Base-by-base conservation (phyloP, 2,888 invertebrate genomes). In the Cactoblastis cactorum region DNA sequence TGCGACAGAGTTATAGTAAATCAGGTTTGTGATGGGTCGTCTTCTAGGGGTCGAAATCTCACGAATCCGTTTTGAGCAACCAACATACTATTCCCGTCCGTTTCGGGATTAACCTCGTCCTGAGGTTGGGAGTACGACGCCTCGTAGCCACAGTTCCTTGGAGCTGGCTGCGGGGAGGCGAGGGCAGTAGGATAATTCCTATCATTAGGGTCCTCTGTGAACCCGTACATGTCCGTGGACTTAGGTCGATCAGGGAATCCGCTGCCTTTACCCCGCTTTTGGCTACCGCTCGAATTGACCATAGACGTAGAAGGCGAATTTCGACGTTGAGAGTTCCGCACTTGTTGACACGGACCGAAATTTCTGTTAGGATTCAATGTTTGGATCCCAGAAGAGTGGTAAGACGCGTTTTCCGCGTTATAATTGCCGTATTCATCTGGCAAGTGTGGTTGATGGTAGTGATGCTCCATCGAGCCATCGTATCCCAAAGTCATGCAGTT, bases 41-140 rank as follows among this genome's bases (percentile, higher is more conserved):
- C 90, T 64, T 92, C 94, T 62, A 95, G 86, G 12, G 94, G 93
- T 56, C 96, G 91, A 83, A 97, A 96, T 61, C 97, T 90, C 11
- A 97, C 94, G 79, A 97, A 96, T 3, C 97, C 96, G 71, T 96
- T 95, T 72, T 97, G 97, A 55, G 96, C 95, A n/a, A 96, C 96
- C 57, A 97, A 85, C 95, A 97, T 96, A 61, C 96, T 93, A 52
- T 91, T 90, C 45, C 92, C 90, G 58, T 91, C 90, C 67, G 87
- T 73, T 68, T 92, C 89, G 0, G 80, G 74, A 65, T 83, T 77
- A 3, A 86, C 78, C 65, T 90, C 92, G 66, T 91, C 91, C 62
- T 90, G 90, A 3, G 90, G 85, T 69, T 92, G 83, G 74, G 85
- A 65, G 86, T 93, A 84, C 72, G 92, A 74, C 56, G 91, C 74